Evolutionary conservation across 2,888 invertebrate species (phyloP).

Genomic region (Reticulitermes lucifugus): DNA sequence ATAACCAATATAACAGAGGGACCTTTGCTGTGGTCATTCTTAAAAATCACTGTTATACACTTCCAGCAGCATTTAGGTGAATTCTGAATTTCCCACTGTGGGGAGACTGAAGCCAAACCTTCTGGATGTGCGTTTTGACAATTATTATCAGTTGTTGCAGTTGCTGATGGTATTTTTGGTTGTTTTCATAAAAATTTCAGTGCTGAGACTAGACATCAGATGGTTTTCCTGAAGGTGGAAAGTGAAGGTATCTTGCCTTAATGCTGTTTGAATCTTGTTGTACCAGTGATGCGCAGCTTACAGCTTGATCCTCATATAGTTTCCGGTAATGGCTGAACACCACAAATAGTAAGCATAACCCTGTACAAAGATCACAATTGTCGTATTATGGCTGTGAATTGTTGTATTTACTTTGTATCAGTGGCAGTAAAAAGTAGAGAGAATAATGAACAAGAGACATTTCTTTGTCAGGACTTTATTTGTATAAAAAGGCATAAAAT

Average conservation of each 20-base stretch:
- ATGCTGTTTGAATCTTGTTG: slow-evolving; percentile 44
- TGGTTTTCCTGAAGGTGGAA: slow-evolving; percentile 43
- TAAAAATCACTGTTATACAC: no score
- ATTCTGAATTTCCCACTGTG: no score
- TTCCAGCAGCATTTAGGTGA: no score
- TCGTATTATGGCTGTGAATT: no score
- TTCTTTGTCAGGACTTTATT: no score
- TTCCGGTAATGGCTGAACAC: slow-evolving; percentile 64
- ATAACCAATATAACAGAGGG: no score
- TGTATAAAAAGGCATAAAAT: no score
- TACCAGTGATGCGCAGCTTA: slow-evolving; percentile 48
- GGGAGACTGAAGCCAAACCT: neutral
- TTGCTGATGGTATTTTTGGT: neutral
- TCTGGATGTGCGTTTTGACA: neutral
- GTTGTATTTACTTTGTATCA: no score
- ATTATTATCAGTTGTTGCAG: neutral
- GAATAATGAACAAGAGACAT: no score
- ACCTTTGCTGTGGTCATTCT: no score
- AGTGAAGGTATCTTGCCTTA: slow-evolving; percentile 46
- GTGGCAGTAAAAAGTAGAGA: no score
- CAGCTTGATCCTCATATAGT: slow-evolving; percentile 57
- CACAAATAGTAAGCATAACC: slow-evolving; percentile 62
- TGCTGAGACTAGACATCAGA: slow-evolving; percentile 40
- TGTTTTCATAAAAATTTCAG: neutral
- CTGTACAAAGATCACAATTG: slow-evolving; percentile 42